Conservation (phyloP, 2,888 invertebrate genomes). For the Tetragnatha montana region DNA sequence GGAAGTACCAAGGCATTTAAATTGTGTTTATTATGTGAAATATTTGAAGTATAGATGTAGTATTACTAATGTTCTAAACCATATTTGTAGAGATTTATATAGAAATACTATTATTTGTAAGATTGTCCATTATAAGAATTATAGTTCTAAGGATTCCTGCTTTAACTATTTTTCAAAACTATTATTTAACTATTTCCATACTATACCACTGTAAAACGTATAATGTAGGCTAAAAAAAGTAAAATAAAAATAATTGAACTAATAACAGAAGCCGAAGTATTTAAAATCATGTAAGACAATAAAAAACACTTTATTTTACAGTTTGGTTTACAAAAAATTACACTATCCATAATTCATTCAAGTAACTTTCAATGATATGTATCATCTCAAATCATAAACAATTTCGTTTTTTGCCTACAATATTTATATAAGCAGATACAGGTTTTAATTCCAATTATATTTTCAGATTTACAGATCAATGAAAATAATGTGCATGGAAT, state of each 20-base stretch:
- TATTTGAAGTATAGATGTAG: too few species aligned
- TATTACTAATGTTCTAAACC: too few species aligned
- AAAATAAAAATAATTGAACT: not conserved
- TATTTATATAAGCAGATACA: not conserved
- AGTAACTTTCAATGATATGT: constrained; percentile 30
- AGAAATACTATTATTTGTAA: too few species aligned
- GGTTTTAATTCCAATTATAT: not conserved
- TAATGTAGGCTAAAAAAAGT: not conserved
- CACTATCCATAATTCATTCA: constrained; percentile 4
- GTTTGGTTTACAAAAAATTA: constrained; percentile 3
- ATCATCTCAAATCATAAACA: not conserved
- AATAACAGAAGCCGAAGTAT: too few species aligned
- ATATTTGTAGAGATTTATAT: too few species aligned
- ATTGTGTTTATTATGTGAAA: too few species aligned
- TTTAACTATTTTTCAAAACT: too few species aligned
- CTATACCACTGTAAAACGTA: too few species aligned
- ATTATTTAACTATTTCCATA: too few species aligned
- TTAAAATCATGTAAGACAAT: not conserved
- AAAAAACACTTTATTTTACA: constrained; percentile 31
- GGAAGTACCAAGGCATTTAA: too few species aligned
- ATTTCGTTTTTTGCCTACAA: not conserved
- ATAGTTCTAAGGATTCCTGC: too few species aligned
- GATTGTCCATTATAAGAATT: too few species aligned
- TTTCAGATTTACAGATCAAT: not conserved
- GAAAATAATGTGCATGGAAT: not conserved